phyloP scores from a whole-genome alignment of 2,797 vertebrate species.

The Cichlasoma orientale region DNA sequence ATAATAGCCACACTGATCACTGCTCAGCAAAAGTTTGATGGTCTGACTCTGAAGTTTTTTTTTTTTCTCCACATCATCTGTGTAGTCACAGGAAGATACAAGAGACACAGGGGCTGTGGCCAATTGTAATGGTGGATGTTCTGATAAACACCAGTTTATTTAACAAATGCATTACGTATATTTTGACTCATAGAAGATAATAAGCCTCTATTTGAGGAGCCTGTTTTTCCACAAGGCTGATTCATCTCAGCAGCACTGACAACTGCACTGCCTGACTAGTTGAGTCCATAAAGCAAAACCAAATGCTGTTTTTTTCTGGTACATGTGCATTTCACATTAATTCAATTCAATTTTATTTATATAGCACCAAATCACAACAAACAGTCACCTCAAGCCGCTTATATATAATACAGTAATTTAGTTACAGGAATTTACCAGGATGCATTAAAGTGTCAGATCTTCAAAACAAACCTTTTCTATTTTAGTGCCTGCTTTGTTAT shows the following conservation, averaged over 20 bases:
- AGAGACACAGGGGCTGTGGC: not conserved
- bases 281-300: not conserved
- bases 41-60: too few relatives aligned
- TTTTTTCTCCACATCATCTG: not conserved
- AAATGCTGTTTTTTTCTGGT: not conserved
- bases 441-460: not conserved
- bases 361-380: too few relatives aligned
- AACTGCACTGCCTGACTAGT: not conserved
- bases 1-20: too few relatives aligned
- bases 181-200: not conserved
- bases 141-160: not conserved
- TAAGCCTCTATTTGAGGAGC: not conserved
- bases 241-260: not conserved
- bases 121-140: not conserved
- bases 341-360: too few relatives aligned
- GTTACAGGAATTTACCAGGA: not conserved
- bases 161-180: not conserved
- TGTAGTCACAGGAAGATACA: not conserved
- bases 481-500: too few relatives aligned
- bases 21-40: too few relatives aligned
- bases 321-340: not conserved
- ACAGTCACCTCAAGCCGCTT: too few relatives aligned
- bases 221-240: too few relatives aligned
- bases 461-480: too few relatives aligned
- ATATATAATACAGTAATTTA: not conserved